These are phyloP conservation scores for Pangasianodon hypophthalmus DNA, from an alignment of 2,113 vertebrate genomes.

Conservation along the genomic window DNA sequence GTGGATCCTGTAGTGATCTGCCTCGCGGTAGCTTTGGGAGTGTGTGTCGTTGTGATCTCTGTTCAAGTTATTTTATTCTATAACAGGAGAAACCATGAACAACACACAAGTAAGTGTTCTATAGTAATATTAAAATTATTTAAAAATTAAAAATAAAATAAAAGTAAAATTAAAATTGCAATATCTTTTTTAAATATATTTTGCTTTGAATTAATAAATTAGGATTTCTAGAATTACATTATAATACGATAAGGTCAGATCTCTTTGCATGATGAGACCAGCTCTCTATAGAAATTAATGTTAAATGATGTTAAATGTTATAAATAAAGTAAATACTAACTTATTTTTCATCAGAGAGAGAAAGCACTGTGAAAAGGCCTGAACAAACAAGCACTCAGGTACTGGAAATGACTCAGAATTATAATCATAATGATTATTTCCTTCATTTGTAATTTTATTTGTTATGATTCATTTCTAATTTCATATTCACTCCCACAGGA, in stretches of 20 bases:
- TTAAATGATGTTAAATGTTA: neutral
- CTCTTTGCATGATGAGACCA: neutral
- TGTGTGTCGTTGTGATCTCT: slow-evolving; percentile 21
- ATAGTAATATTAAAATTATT: neutral
- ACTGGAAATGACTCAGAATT: neutral
- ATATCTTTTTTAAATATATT: neutral
- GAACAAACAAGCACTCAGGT: neutral
- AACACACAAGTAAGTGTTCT: neutral
- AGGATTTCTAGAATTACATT: neutral
- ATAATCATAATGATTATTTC: neutral
- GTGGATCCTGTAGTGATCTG: slow-evolving; percentile 6
- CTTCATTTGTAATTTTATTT: neutral
- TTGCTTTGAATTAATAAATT: neutral
- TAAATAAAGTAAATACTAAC: neutral
- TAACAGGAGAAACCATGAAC: neutral
- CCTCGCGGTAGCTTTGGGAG: slow-evolving; percentile 8
- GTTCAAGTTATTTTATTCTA: neutral
- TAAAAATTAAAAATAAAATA: no score
- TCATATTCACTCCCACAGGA: neutral
- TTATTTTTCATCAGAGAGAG: neutral
- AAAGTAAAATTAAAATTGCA: neutral
- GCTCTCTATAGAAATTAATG: neutral
- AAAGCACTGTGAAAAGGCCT: neutral
- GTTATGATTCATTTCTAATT: neutral
- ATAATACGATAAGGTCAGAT: neutral